Conservation (phyloP, 1,140 invertebrate genomes). For the Saccostrea glomerata region DNA sequence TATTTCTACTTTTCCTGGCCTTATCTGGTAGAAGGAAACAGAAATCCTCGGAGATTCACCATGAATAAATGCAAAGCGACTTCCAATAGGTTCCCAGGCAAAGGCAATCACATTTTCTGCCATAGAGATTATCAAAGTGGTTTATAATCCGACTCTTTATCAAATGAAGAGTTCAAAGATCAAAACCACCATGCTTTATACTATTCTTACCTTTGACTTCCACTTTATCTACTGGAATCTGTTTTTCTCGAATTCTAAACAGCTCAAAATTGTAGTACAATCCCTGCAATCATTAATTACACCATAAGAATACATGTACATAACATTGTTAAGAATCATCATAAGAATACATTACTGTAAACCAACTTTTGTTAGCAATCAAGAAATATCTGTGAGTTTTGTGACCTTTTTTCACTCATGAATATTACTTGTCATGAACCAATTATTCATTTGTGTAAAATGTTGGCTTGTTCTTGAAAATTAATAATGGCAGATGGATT, state of each 20-base stretch:
- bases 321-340: too few relatives aligned
- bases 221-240: slow-evolving; percentile 98
- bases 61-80: slow-evolving; percentile 97
- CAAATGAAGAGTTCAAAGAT: not conserved
- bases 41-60: slow-evolving; percentile 93
- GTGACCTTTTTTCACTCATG: too few relatives aligned
- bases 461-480: not conserved
- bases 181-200: too few relatives aligned
- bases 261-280: slow-evolving; percentile 99
- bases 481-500: not conserved
- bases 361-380: too few relatives aligned
- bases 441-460: not conserved
- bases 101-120: slow-evolving; percentile 91
- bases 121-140: slow-evolving; percentile 50
- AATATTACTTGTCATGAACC: too few relatives aligned
- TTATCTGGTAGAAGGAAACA: slow-evolving; percentile 96
- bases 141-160: not conserved
- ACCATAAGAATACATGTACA: not conserved
- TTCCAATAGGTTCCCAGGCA: slow-evolving; percentile 98
- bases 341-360: too few relatives aligned
- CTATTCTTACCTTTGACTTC: slow-evolving; percentile 85
- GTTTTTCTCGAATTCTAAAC: slow-evolving; percentile 96
- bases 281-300: slow-evolving; percentile 82
- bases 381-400: too few relatives aligned
- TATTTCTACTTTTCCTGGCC: slow-evolving; percentile 90